These are phyloP conservation scores for Stenodema calcarata DNA, from an alignment of 2,888 invertebrate species.

Conservation along the genomic window DNA sequence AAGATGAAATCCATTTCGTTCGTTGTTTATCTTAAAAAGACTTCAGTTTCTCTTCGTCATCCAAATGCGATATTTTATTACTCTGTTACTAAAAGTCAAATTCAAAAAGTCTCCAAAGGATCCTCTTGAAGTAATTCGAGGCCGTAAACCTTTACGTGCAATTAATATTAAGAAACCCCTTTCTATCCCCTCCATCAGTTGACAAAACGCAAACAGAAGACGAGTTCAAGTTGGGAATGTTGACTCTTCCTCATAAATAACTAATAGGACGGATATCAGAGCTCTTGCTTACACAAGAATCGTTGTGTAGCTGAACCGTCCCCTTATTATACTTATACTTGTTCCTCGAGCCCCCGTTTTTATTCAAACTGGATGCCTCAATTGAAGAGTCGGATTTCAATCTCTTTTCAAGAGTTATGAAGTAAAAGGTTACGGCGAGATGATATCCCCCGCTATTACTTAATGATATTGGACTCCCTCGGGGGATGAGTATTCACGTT, in stretches of 20 bases:
- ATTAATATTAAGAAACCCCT: neutral
- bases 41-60: too few relatives aligned
- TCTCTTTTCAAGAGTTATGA: slow-evolving; percentile 29
- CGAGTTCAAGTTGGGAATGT: slow-evolving; percentile 14
- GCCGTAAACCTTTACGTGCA: neutral
- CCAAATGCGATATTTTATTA: too few relatives aligned
- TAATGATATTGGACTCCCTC: slow-evolving; percentile 10
- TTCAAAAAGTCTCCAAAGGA: neutral
- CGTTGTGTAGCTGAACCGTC: neutral
- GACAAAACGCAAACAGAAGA: neutral
- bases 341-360: neutral
- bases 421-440: neutral
- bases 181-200: neutral
- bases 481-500: neutral
- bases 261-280: slow-evolving; percentile 41
- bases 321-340: slow-evolving; percentile 21
- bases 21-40: too few relatives aligned
- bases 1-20: too few relatives aligned
- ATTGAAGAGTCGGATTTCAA: slow-evolving; percentile 42
- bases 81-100: too few relatives aligned
- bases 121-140: neutral
- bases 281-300: slow-evolving; percentile 41
- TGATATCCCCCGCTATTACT: slow-evolving; percentile 14
- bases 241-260: slow-evolving; percentile 43
- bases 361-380: slow-evolving; percentile 40